phyloP scores from a whole-genome alignment of 2,113 vertebrate species.

The Emydocephalus ijimae region DNA sequence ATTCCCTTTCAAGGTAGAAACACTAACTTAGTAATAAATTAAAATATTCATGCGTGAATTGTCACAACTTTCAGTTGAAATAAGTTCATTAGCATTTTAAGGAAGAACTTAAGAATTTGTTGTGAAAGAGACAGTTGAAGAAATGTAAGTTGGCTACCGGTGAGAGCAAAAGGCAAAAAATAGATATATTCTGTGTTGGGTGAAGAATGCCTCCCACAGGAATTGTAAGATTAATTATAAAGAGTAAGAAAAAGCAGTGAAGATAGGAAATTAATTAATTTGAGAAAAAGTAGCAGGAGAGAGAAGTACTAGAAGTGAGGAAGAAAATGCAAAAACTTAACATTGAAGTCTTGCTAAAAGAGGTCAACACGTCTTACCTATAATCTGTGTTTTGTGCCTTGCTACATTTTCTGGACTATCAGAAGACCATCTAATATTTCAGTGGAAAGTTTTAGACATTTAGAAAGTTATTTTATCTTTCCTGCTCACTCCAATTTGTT shows the following conservation, averaged over 20 bases:
- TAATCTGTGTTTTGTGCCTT: not conserved
- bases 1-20: not conserved
- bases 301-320: not conserved
- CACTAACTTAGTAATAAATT: not conserved
- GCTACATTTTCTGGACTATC: not conserved
- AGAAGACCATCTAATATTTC: not conserved
- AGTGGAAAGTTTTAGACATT: not conserved
- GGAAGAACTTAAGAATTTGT: not conserved
- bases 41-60: not conserved
- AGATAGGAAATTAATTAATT: not conserved
- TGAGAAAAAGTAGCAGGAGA: not conserved
- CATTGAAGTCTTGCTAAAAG: not conserved
- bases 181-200: not conserved
- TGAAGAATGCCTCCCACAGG: not conserved
- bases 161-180: not conserved
- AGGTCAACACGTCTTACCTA: not conserved
- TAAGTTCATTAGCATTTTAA: not conserved
- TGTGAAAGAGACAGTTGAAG: not conserved
- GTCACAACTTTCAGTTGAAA: not conserved
- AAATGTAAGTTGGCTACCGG: not conserved
- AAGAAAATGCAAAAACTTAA: not conserved
- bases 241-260: not conserved
- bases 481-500: not conserved
- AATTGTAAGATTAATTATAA: not conserved
- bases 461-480: not conserved